Evolutionary conservation across 2,113 vertebrate genomes (phyloP), one percentile per base, ranked within the genome.

Genomic region (Eptesicus fuscus): DNA sequence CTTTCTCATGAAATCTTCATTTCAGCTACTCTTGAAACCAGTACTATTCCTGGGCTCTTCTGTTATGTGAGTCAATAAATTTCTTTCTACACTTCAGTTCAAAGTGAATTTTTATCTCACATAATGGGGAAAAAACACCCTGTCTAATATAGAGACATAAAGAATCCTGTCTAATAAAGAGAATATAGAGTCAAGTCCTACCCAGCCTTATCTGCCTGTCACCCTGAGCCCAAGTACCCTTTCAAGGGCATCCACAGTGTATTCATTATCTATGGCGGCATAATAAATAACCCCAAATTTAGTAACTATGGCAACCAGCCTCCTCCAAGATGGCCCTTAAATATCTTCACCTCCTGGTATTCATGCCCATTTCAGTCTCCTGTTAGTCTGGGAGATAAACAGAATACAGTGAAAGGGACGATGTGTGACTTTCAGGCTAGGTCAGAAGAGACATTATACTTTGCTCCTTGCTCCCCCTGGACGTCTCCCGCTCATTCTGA

Each of bases 1-100:
- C 9, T 93, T 74, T 85, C 42, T 77, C 77, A 32, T 7, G 9
- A 69, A 83, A 86, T 14, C 44, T 83, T 59, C 22, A 30, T 37
- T 59, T 73, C 18, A 22, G 37, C 35, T 49, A 18, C 49, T 93
- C 40, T 65, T 35, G 74, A 89, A 89, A 85, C 42, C 53, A 83
- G 42, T 40, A 78, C 59, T 9, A 16, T 53, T 67, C 77, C 83
- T 65, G 20, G 25, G 49, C 40, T 77, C 82, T 83, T 82, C 88
- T 92, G 80, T 69, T n/a, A n/a, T 1, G 18, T 47, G 51, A 17
- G 13, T n/a, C 32, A 71, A 65, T 28, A 65, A 1, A 80, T 74
- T 69, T 74, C 69, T 59, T 82, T 70, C 73, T 76, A 13, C 25
- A 23, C 32, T 71, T 91, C 9, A 23, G 69, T 70, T 51, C n/a